phyloP scores from a whole-genome alignment of 1,140 invertebrate genomes.

The Hylaeus volcanicus region DNA sequence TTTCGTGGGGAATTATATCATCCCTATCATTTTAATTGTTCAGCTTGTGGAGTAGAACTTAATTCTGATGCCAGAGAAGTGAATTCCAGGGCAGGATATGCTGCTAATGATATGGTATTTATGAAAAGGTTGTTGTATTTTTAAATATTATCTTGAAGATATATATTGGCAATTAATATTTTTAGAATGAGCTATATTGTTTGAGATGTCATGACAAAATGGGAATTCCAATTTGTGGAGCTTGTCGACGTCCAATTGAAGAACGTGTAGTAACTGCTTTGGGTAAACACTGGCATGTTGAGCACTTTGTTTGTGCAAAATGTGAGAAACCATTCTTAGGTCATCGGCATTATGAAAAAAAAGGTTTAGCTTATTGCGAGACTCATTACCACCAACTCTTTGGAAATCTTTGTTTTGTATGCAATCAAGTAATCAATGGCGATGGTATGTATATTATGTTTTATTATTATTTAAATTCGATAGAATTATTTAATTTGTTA shows the following conservation, averaged over 20 bases:
- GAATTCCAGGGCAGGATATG: slow-evolving; percentile 92
- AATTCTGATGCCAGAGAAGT: slow-evolving; percentile 97
- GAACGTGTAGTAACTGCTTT: slow-evolving; percentile 97
- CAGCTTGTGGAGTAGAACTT: slow-evolving; percentile 91
- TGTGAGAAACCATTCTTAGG: slow-evolving; percentile 99
- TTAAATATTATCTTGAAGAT: slow-evolving; percentile 3
- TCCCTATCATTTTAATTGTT: slow-evolving; percentile 99
- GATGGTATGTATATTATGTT: slow-evolving; percentile 88
- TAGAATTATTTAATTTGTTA: too few species aligned
- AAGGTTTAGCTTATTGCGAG: slow-evolving; percentile 99
- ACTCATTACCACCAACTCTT: slow-evolving; percentile 99
- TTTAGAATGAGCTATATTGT: slow-evolving; percentile 96
- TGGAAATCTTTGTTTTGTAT: slow-evolving; percentile 99
- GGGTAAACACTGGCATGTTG: slow-evolving; percentile 99
- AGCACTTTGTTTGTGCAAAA: slow-evolving; percentile 99
- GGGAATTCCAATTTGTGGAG: slow-evolving; percentile 98
- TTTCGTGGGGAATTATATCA: slow-evolving; percentile 99
- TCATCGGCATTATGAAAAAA: slow-evolving; percentile 99
- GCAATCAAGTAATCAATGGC: slow-evolving; percentile 98
- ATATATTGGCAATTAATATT: slow-evolving; percentile 45
- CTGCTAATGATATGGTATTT: slow-evolving; percentile 92
- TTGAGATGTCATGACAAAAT: slow-evolving; percentile 99
- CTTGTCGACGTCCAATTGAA: slow-evolving; percentile 97
- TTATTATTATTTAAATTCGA: slow-evolving; percentile 28
- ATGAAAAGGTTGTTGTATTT: not conserved